Base-by-base conservation (phyloP, 2,113 vertebrate genomes). In the Okapia johnstoni region DNA sequence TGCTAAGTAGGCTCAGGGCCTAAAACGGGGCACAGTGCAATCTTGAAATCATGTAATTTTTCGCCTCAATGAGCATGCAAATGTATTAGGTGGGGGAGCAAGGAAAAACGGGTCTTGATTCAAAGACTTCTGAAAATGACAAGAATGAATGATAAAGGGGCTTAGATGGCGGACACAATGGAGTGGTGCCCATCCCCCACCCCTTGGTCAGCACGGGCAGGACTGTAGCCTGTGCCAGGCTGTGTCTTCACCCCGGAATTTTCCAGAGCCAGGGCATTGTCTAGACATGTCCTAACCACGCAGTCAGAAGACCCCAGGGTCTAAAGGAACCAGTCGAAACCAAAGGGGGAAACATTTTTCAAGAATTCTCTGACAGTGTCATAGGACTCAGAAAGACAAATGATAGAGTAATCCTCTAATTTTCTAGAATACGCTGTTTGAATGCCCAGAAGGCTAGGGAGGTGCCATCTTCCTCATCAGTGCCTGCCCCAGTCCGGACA, bases 31-130 rank as follows among this genome's bases (percentile, higher is more conserved):
- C 97, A 63, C 98, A 40, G 97, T 16, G 36, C 12, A 97, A 98
- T 98, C 98, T 97, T 60, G 94, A 98, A 98, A 98, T 98, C 80
- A 14, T 98, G 98, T 98, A 98, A 99, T 99, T 99, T 99, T 98
- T 98, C 98, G 92, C 99, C 98, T 99, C 98, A 97, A 2, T 98
- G 98, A 98, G 79, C 92, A 96, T 94, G 96, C 97, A 99, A 98
- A 99, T 98, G 95, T 98, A 97, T 97, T 90, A 77, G 94, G 70
- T 76, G 85, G 94, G n/a, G 50, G 66, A 17, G 77, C 70, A n/a
- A 14, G 6, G 54, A 85, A 40, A 48, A 93, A 92, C 1, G 95
- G 85, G 85, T 94, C 97, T 55, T 54, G 90, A 96, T 61, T 97
- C 96, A 98, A 98, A 98, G 76, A 52, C 89, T 96, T 80, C 94